Base-by-base conservation (phyloP, 2,888 invertebrate genomes). In the Nebria brevicollis region DNA sequence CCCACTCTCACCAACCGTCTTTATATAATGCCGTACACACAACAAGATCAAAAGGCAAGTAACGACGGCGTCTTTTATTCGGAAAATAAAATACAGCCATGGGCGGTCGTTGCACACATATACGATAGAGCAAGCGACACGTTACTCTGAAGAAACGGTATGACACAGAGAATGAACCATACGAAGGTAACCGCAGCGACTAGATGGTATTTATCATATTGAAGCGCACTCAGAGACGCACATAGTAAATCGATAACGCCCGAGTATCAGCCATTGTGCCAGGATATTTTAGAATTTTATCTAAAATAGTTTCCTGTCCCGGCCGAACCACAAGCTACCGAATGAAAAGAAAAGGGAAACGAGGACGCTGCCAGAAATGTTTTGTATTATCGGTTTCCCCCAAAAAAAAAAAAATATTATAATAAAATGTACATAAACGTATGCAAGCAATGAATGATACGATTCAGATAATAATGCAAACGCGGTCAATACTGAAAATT, bases 231-330 rank as follows among this genome's bases (percentile, higher is more conserved):
- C 77, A 77, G 72, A 78, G 78, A 73, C 73, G 72, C 73, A 72
- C 73, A 78, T 78, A 41, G 78, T 78, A 78, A 78, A 72, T 78
- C 78, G 78, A 78, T 78, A 78, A 42, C 66, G 72, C 73, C 20
- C 8, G 72, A 77, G 78, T 78, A 66, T 78, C 34, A 72, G 73
- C 78, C 72, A 78, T 78, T 78, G 78, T 78, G 66, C 72, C 64
- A 66, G 72, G 66, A 73, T 73, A 42, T 78, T 78, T 77, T 77
- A 77, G 54, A 54, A 77, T 77, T 77, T 78, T 78, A 78, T 78
- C 78, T 78, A 65, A 73, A 78, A 78, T 73, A 78, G 78, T 78
- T 78, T 78, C 78, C 78, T 73, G 72, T 26, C 73, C n/a, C 41
- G 73, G 41, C 78, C 70, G 64, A 65, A 41, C 65, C 66, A 73